These are phyloP conservation scores for Centropus unirufus DNA, from an alignment of 2,113 vertebrate genomes.

Conservation along the genomic window DNA sequence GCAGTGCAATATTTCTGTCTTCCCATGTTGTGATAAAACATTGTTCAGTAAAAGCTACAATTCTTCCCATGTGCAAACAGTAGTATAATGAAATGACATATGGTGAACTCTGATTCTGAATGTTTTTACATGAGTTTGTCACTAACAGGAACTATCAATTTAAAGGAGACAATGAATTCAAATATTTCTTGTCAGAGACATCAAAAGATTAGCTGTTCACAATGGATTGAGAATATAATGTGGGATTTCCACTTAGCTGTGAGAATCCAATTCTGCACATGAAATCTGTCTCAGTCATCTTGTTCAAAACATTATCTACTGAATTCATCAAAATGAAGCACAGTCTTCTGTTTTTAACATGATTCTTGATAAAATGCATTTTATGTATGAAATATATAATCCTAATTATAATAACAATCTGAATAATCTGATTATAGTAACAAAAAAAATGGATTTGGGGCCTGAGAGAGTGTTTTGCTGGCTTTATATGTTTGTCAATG, in stretches of 20 bases:
- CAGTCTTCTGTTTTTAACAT: not conserved
- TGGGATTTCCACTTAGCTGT: not conserved
- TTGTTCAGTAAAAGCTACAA: not conserved
- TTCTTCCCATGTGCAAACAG: not conserved
- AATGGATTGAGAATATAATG: not conserved
- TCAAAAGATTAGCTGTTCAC: not conserved
- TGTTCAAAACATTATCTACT: not conserved
- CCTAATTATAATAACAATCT: not conserved
- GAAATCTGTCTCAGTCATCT: not conserved
- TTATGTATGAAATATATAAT: not conserved
- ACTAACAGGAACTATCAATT: not conserved
- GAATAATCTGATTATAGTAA: not conserved
- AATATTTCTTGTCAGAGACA: not conserved
- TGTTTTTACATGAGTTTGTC: not conserved
- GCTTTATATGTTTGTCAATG: not conserved
- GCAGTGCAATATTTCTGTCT: not conserved
- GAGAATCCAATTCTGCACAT: not conserved
- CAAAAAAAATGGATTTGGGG: not conserved
- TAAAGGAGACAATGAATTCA: conserved; percentile 1
- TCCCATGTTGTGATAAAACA: not conserved
- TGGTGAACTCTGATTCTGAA: not conserved
- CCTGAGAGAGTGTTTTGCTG: not conserved
- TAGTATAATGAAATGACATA: not conserved
- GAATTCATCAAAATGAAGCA: not conserved
- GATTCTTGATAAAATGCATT: not conserved